Evolutionary conservation across 2,888 invertebrate genomes (phyloP), one percentile per base, ranked within the genome.

Genomic region (Cataglyphis albicans): DNA sequence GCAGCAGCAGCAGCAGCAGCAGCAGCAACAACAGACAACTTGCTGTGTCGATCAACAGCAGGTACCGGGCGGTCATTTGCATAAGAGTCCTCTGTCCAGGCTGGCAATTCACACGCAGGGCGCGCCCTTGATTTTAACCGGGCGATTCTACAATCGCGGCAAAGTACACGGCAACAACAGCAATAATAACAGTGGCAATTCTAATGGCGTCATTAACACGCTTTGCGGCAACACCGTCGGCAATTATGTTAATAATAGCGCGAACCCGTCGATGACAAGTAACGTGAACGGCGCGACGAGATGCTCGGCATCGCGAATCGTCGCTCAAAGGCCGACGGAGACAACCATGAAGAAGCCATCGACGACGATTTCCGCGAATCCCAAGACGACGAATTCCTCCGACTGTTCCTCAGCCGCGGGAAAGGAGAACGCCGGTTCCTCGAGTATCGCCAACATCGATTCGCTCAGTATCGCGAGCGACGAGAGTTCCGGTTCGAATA

Each of bases 91-190:
- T 63, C 96, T 98, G 86, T 96, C 97, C 12, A 96, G 97, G 91
- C 95, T 98, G 86, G 98, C 98, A 18, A 97, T 97, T 92, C 98
- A 98, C 94, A 97, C 98, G 6, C 98, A 98, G 93, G 98, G 98
- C 63, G 97, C 97, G 64, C 98, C 98, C n/a, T 95, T 98, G 86
- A 97, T 98, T 89, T 96, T 97, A 84, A 95, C 97, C 90, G 96
- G 97, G 89, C 95, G 96, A 90, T 96, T 96, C 94, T 96, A 95
- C 92, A 93, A 93, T 86, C 95, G 95, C 85, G 94, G 95, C 93
- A 96, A 96, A 92, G 95, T 88, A 35, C 92, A 92, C 82, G 25
- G 29, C 29, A 68, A 57, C 25, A 65, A 29, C 32, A 29, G 18
- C 52, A 75, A 25, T 1, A 88, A 89, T 1, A 88, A 89, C 82